These are phyloP conservation scores for Astyanax mexicanus DNA, from an alignment of 2,797 vertebrate genomes.

Conservation along the genomic window DNA sequence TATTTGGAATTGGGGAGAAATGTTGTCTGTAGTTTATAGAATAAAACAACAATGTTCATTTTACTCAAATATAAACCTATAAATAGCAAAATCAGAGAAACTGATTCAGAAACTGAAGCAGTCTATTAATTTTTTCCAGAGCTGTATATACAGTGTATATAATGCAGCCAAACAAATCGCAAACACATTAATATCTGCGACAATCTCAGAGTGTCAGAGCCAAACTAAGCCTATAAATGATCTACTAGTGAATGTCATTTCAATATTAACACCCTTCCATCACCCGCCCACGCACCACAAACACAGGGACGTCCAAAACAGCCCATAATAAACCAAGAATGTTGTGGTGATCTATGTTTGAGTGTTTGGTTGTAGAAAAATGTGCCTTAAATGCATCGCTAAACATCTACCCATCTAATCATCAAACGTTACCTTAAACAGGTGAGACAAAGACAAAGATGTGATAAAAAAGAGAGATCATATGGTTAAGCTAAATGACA, in stretches of 20 bases:
- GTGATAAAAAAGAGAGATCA: not conserved
- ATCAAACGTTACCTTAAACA: too few relatives aligned
- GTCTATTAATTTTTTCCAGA: too few relatives aligned
- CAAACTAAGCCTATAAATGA: conserved; percentile 22
- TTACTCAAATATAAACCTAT: too few relatives aligned
- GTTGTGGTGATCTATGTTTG: not conserved
- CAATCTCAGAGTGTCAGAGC: not conserved
- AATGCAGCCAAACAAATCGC: conserved; percentile 10
- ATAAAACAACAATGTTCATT: too few relatives aligned
- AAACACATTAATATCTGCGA: conserved; percentile 1
- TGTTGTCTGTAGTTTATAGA: too few relatives aligned
- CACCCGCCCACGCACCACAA: conserved; percentile 27
- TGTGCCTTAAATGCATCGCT: not conserved
- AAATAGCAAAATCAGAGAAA: too few relatives aligned
- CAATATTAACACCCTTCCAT: conserved; percentile 27
- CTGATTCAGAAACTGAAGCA: too few relatives aligned
- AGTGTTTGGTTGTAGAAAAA: not conserved
- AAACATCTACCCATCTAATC: not conserved
- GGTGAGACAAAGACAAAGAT: not conserved
- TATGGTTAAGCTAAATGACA: not conserved
- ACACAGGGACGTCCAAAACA: conserved; percentile 10
- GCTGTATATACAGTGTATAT: too few relatives aligned
- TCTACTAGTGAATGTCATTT: conserved; percentile 23
- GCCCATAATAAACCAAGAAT: not conserved
- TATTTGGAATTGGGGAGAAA: too few relatives aligned